Evolutionary conservation across 2,888 invertebrate genomes (phyloP), one percentile per base, ranked within the genome.

Genomic region (Pollenia labialis): DNA sequence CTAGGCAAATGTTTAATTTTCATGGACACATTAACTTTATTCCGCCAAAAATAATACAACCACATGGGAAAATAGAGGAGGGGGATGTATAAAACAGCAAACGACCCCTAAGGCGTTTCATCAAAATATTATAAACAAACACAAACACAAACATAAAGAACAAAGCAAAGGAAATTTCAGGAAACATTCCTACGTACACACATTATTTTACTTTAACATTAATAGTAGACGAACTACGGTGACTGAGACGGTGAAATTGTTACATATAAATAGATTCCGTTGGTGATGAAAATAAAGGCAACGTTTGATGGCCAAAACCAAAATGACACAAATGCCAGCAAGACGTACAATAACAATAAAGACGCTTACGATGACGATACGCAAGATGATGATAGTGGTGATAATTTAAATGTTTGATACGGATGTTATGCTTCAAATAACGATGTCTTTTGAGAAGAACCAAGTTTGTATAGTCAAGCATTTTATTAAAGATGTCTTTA

Each of bases 1-100:
- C 64, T 79, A 66, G 60, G 60, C 40, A 83, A 83, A 77, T 83
- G 71, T 84, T 79, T 72, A 16, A 12, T 56, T 79, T 79, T 54
- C 54, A 46, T 76, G 18, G 48, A 54, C 23, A 82, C 54, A 69
- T 62, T 82, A 52, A 76, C 42, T 82, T 52, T 75, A 52, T 48
- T 23, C 11, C 52, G 44, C 46, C 64, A 77, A 79, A 56, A 48
- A 72, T 14, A 42, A 48, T 42, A 23, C 16, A n/a, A 50, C 52
- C 44, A 60, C 44, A 52, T 9, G 50, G 46, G 10, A 77, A 68
- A 44, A 40, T 0, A 16, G 1, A 64, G 23, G n/a, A 14, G n/a
- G 23, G 44, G 11, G 3, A 77, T 12, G 8, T 54, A 32, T 9
- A 18, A 62, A 52, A 48, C 40, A 52, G 9, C 58, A 76, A 72